These are phyloP conservation scores for Carpatolechia fugitivella DNA, from an alignment of 2,888 invertebrate genomes.

Conservation along the genomic window DNA sequence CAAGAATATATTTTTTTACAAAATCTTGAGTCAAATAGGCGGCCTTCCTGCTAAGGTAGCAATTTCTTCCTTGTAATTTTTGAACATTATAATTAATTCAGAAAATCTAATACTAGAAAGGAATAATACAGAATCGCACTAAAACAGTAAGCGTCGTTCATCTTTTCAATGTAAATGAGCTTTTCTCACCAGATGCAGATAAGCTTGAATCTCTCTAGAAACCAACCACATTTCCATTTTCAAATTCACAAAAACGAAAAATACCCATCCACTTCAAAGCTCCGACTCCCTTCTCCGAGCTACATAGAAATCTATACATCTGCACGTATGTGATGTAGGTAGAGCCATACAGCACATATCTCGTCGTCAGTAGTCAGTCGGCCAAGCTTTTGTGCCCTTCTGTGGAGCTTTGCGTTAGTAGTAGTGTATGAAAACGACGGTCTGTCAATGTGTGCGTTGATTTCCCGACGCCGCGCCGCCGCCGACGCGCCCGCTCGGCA, in stretches of 20 bases:
- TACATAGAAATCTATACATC: not conserved
- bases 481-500: constrained; percentile 39
- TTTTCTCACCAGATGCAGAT: too few relatives aligned
- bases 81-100: too few relatives aligned
- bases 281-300: not conserved
- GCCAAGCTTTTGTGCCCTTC: constrained; percentile 66
- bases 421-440: constrained; percentile 26
- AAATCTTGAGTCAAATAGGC: too few relatives aligned
- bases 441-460: constrained; percentile 63
- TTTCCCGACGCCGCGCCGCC: constrained; percentile 59
- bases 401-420: constrained; percentile 37
- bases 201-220: not conserved
- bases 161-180: too few relatives aligned
- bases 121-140: too few relatives aligned
- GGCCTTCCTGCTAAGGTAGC: too few relatives aligned
- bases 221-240: not conserved
- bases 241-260: constrained; percentile 5
- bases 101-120: too few relatives aligned
- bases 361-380: constrained; percentile 65
- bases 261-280: not conserved
- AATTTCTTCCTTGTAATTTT: too few relatives aligned
- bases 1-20: too few relatives aligned
- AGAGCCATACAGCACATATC: constrained; percentile 40
- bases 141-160: too few relatives aligned
- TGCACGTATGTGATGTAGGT: constrained; percentile 3